phyloP scores from a whole-genome alignment of 2,888 invertebrate species.

The Antitype chi region DNA sequence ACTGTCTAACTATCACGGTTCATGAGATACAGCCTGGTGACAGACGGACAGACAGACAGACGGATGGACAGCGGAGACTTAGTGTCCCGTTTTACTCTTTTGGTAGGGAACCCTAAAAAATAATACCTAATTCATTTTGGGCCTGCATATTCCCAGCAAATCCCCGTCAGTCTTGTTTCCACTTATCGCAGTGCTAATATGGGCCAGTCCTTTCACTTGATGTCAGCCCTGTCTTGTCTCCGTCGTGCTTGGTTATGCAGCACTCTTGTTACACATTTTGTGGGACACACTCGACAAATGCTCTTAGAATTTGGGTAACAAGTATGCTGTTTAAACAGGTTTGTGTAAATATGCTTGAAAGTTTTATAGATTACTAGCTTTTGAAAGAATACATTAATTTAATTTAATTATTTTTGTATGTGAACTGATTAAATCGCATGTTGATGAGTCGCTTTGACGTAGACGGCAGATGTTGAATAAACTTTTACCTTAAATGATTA shows the following conservation, averaged over 20 bases:
- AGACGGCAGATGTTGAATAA: not conserved
- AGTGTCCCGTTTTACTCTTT: too few species aligned
- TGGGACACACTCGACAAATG: constrained; percentile 15
- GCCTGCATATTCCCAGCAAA: not conserved
- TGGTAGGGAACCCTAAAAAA: too few species aligned
- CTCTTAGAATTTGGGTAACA: constrained; percentile 21
- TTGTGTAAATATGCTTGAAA: not conserved
- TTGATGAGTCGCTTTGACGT: not conserved
- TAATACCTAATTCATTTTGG: constrained; percentile 1
- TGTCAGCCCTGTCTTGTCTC: constrained; percentile 41
- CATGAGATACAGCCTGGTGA: too few species aligned
- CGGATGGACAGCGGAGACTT: too few species aligned
- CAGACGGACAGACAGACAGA: too few species aligned
- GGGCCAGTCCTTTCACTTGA: constrained; percentile 36
- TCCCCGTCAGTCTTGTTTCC: constrained; percentile 5
- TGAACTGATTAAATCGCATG: not conserved
- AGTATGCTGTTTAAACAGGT: not conserved
- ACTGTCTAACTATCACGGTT: too few species aligned
- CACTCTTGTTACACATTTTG: constrained; percentile 35
- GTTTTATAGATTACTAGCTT: not conserved
- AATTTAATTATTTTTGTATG: not conserved
- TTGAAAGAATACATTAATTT: too few species aligned
- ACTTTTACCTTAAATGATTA: not conserved
- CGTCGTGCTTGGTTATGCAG: constrained; percentile 5
- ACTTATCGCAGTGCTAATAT: constrained; percentile 37